Base-by-base conservation (phyloP, 2,797 vertebrate species). In the Danio aesculapii region DNA sequence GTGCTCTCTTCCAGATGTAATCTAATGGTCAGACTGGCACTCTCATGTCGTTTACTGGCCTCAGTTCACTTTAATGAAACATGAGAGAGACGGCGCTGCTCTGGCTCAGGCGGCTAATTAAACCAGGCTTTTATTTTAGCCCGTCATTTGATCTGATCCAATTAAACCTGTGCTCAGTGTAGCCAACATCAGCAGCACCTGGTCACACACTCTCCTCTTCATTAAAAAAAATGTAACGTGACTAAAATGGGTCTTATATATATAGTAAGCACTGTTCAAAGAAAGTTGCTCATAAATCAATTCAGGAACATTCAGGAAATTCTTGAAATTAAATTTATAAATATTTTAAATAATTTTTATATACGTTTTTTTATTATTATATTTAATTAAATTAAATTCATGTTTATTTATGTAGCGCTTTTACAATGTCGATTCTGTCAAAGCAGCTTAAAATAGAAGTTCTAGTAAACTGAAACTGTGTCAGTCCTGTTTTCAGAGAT, bases 91-190 rank as follows among this genome's bases (percentile, higher is more conserved):
- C 75, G 71, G 30, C 70, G 52, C 43, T 50, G 57, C 58, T 82
- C 69, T 17, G 66, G 78, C n/a, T 67, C 63, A 69, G 81, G 63
- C 58, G 78, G 81, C 81, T 87, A 84, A 87, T 87, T 86, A 86
- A 81, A 83, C 71, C 75, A 70, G 75, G 39, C 78, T 86, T 86
- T 87, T 87, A 85, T 86, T 87, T 81, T 81, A 72, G 81, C 75
- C 83, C 80, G 58, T 81, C 84, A 86, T 81, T 86, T 86, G 83
- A 86, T 86, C 78, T 84, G 81, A 78, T 87, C 79, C 79, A 86
- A 86, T 87, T 86, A 86, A 86, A 81, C 78, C 74, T 82, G 82
- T 72, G 61, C 77, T 82, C 70, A 66, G 79, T 52, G 17, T 70
- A 49, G 72, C 59, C 61, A 63, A 79, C 44, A 81, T 74, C 79